Base-by-base conservation (phyloP, 2,113 vertebrate species). In the Orcinus orca region DNA sequence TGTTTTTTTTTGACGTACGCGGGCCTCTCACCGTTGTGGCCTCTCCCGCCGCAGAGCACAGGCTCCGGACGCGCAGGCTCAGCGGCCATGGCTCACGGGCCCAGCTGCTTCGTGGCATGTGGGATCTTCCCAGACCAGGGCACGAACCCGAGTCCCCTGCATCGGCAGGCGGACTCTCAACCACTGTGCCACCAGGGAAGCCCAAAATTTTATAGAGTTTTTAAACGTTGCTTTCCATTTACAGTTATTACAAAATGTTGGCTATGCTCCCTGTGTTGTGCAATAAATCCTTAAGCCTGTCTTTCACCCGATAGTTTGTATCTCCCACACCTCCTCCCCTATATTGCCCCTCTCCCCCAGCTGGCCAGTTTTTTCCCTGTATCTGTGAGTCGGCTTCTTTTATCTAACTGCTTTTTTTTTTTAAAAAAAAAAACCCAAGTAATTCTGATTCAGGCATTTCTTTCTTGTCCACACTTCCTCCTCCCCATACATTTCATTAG, bases 291-390 rank as follows among this genome's bases (percentile, higher is more conserved):
- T 79, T 6, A 9, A 55, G 47, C 76, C 10, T 53, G 31, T 23
- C 76, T n/a, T 79, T 33, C 21, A 55, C 76, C 33, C 6, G 23
- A 33, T 2, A n/a, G 47, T n/a, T n/a, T 79, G 18, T 23, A 23
- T 20, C 76, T n/a, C 31, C 31, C 31, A 5, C 3, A 33, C 18
- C 1, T 15, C 31, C 29, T 47, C 31, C 47, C 31, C 31, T n/a
- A n/a, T 13, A 23, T 53, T 1, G 1, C 10, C 10, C 47, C 18
- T 79, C 6, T 14, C 9, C 31, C 6, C 3, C 2, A 17, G 21
- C 47, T 55, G 76, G 47, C 31, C 11, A 23, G 47, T 55, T 14
- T n/a, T 6, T n/a, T 23, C 50, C 47, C 47, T 55, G 18, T n/a
- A 10, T 55, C 31, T 55, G 44, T 77, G 76, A 21, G 31, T 23